Base-by-base conservation (phyloP, 2,888 invertebrate genomes). In the Cryptus armator region DNA sequence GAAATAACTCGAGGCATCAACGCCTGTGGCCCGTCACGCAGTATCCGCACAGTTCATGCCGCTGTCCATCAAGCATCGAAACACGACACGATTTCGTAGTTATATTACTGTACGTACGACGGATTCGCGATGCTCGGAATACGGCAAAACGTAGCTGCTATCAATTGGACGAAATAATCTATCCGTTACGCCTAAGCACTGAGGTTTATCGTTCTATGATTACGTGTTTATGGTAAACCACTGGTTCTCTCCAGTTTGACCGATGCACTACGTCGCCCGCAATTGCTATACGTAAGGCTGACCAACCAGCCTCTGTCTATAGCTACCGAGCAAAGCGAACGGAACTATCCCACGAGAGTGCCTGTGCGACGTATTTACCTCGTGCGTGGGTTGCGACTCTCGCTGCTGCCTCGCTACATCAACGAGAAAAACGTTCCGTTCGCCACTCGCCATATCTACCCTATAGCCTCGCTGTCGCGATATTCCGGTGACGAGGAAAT, bases 1-100 rank as follows among this genome's bases (percentile, higher is more conserved):
- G 16, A 72, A 53, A 56, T 19, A 72, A 72, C 56, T 72, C 71
- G 56, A 4, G 56, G 37, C 53, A 71, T 71, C 29, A 19, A 10
- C 10, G n/a, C 14, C 53, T 62, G 56, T 4, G 37, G 19, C 12
- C 6, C 37, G 14, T 72, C 53, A n/a, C 32, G 16, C 14, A 56
- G 16, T 5, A 44, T 24, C 12, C 59, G 10, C 59, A 24, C 59
- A 24, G 59, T 29, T 62, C 29, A 32, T 62, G 29, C 29, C 62
- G 62, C 62, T 62, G 62, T 62, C 32, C 32, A n/a, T 56, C 56
- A 56, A 2, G 32, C 6, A 24, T 62, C 62, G 62, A n/a, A 62
- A 14, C 62, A n/a, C 62, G 29, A 7, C 29, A 32, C 37, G n/a
- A 29, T 32, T 62, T 29, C 62, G 48, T n/a, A 7, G 62, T 29